Base-by-base conservation (phyloP, 2,113 vertebrate genomes). In the Microtus pennsylvanicus region DNA sequence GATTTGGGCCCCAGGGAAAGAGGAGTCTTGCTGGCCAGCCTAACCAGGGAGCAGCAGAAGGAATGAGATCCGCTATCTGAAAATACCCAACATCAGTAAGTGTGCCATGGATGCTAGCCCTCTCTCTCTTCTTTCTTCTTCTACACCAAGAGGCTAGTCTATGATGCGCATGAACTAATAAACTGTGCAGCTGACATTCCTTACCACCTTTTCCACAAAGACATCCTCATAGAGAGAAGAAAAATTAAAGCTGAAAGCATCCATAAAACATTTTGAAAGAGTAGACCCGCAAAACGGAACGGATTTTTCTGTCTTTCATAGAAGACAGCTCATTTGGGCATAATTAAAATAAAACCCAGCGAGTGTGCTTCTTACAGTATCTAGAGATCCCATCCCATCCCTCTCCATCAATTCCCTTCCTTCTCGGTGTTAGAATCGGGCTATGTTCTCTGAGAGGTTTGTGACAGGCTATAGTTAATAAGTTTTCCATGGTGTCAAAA, bases 401-500 rank as follows among this genome's bases (percentile, higher is more conserved):
- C 90, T 97, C 89, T 89, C 63, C 76, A 96, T 96, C 96, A 90
- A 94, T 97, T 96, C 89, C 88, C 96, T 98, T 98, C 98, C 91
- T 75, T 97, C 96, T 98, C 81, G 61, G 12, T 95, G 88, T 96
- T 96, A 47, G 94, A 85, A 87, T 95, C 94, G 33, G 74, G 86
- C 95, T 97, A 42, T 94, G 98, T 94, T 93, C 89, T 97, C 96
- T 83, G 91, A 97, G 96, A 97, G 87, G 95, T 72, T 93, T 97
- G 69, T 98, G 98, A 98, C 98, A 98, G 98, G 98, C 94, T 97
- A 96, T 90, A 97, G 97, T 98, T 98, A 99, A 98, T 98, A 98
- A 97, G 97, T 98, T 99, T 98, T 98, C 97, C 96, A 97, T 98
- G 98, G 97, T 98, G 98, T 99, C 99, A 98, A 98, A 98, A 98